Conservation (phyloP, 2,888 invertebrate genomes). For the Neoaliturus tenellus region DNA sequence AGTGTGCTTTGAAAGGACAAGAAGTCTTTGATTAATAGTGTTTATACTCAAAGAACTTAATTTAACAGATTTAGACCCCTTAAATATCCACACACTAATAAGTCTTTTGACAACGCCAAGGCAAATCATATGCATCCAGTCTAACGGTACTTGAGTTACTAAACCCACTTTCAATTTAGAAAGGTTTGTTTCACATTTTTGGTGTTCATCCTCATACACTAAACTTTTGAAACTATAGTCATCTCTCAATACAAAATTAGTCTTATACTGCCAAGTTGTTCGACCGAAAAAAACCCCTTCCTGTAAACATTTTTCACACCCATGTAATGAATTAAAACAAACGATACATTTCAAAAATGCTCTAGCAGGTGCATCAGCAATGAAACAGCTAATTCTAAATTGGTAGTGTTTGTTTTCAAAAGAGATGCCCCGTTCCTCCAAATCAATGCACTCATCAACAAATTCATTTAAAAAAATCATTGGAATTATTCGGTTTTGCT, state of each 20-base stretch:
- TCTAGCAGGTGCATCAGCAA: constrained; percentile 9
- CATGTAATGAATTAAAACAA: constrained; percentile 1
- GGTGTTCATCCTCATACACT: not conserved
- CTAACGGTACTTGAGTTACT: not conserved
- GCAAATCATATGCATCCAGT: not conserved
- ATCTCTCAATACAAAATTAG: not conserved
- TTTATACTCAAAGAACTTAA: not conserved
- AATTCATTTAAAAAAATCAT: constrained; percentile 13
- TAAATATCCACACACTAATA: not conserved
- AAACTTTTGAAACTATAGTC: not conserved
- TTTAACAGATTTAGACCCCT: not conserved
- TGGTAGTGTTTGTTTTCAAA: not conserved
- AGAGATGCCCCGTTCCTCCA: not conserved
- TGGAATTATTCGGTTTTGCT: not conserved
- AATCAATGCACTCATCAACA: not conserved
- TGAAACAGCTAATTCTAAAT: constrained; percentile 10
- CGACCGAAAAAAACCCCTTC: not conserved
- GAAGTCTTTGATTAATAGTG: not conserved
- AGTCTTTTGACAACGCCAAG: not conserved
- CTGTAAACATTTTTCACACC: constrained; percentile 3
- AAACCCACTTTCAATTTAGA: not conserved
- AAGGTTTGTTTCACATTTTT: not conserved
- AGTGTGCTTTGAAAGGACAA: not conserved
- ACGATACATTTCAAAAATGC: not conserved
- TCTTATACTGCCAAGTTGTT: not conserved